phyloP scores from a whole-genome alignment of 1,140 invertebrate species.

The Neodiprion fabricii region DNA sequence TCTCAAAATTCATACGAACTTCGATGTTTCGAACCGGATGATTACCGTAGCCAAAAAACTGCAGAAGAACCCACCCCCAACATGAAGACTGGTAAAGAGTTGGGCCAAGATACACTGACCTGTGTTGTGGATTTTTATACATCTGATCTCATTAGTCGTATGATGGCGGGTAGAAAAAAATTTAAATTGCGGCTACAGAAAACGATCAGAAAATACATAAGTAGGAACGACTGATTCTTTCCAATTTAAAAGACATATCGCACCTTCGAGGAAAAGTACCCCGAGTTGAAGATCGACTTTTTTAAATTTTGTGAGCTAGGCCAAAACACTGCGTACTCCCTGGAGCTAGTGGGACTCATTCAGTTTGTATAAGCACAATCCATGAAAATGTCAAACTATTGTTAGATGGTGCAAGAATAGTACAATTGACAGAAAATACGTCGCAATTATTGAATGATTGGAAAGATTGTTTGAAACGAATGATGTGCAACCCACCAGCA shows the following conservation, averaged over 20 bases:
- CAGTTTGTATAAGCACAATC: neutral
- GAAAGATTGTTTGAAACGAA: neutral
- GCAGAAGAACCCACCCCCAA: neutral
- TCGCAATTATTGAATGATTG: neutral
- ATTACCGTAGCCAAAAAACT: neutral
- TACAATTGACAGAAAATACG: neutral
- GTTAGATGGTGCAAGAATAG: neutral
- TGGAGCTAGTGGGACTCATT: neutral
- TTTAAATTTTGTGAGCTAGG: neutral
- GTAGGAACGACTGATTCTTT: neutral
- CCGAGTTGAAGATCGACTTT: neutral
- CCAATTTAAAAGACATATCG: neutral
- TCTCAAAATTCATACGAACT: neutral
- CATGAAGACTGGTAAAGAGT: neutral
- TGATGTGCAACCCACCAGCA: neutral
- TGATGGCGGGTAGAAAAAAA: neutral
- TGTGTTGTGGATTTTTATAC: neutral
- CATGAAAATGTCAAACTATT: neutral
- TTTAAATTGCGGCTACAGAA: neutral
- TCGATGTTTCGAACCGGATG: neutral
- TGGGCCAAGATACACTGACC: neutral
- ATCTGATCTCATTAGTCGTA: neutral
- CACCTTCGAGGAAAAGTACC: neutral
- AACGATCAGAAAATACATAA: neutral
- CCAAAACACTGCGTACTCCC: slow-evolving; percentile 3